phyloP scores from a whole-genome alignment of 2,113 vertebrate genomes.

The Stegastes partitus region DNA sequence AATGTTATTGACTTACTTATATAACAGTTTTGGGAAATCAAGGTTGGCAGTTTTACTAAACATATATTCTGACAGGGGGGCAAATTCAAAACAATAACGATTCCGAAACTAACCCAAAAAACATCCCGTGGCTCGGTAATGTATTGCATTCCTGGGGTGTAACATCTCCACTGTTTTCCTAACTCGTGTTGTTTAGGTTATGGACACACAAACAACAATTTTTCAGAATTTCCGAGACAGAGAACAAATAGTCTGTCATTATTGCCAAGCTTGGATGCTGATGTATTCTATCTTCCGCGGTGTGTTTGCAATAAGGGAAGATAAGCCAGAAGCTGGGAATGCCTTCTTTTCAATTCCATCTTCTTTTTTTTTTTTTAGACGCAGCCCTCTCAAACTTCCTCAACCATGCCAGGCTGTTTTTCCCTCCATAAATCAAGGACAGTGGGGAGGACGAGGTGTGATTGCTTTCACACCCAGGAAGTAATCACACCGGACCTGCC shows the following conservation, averaged over 20 bases:
- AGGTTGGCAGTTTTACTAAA: too few relatives aligned
- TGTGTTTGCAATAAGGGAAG: conserved; percentile 27
- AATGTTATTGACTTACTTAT: neutral
- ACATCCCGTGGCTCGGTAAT: neutral
- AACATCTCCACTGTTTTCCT: neutral
- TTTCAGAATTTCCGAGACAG: conserved; percentile 7
- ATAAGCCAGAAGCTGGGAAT: conserved; percentile 39
- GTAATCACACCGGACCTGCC: conserved; percentile 82
- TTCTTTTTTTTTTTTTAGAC: conserved; percentile 11
- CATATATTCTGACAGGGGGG: neutral
- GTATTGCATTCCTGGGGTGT: neutral
- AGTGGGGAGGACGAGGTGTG: conserved; percentile 77
- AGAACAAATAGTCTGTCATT: conserved; percentile 43
- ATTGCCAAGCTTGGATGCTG: conserved; percentile 10
- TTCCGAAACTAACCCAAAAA: too few relatives aligned
- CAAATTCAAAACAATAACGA: neutral
- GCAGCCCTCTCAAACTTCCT: conserved; percentile 53
- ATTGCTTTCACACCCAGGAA: conserved; percentile 82
- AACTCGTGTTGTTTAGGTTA: neutral
- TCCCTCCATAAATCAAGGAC: conserved; percentile 81
- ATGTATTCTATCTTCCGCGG: conserved; percentile 20
- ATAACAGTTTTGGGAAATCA: too few relatives aligned
- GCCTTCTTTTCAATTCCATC: conserved; percentile 33
- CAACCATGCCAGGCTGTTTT: conserved; percentile 52
- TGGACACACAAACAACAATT: neutral